Base-by-base conservation (phyloP, 2,797 vertebrate genomes). In the Amazonetta brasiliensis region DNA sequence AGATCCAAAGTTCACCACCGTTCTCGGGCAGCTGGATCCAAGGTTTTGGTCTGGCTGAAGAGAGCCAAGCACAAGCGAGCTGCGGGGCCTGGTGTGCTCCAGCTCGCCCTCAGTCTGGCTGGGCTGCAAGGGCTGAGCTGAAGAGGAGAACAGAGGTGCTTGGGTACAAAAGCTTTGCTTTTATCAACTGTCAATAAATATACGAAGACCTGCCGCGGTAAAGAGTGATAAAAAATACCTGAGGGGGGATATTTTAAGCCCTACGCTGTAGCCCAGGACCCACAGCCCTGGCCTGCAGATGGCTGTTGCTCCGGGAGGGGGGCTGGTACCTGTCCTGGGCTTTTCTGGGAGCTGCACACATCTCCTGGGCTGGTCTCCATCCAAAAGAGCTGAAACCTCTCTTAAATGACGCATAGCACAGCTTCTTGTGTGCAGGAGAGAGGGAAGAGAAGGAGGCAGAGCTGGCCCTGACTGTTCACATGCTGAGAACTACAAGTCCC, bases 41-140 rank as follows among this genome's bases (percentile, higher is more conserved):
- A 71, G 37, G 48, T 15, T 85, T 89, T 74, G 56, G 90, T 71
- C 89, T 95, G 93, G 86, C 86, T 90, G 71, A 83, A 75, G 80
- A 64, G 54, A 87, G 21, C 35, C 0, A 0, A 92, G 71, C 15
- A 76, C 82, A 76, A 55, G 44, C 2, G 6, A 50, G 26, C 50
- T 52, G 68, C 56, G 12, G 72, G 13, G 31, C 35, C 77, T 60
- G n/a, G 12, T 66, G 63, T 82, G 59, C 58, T 76, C 62, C 80
- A 90, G 80, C 55, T 84, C 67, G 39, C 73, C 88, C 73, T 48
- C 74, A 55, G 33, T 19, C 2, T 1, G 50, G 17, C 41, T 73
- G 71, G 93, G 78, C 77, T 35, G 52, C 91, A 73, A 78, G 90
- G 59, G 52, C 31, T 22, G 4, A 73, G 56, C 23, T 52, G 73